These are phyloP conservation scores for Lutjanus campechanus DNA, from an alignment of 2,797 vertebrate genomes.

Conservation along the genomic window DNA sequence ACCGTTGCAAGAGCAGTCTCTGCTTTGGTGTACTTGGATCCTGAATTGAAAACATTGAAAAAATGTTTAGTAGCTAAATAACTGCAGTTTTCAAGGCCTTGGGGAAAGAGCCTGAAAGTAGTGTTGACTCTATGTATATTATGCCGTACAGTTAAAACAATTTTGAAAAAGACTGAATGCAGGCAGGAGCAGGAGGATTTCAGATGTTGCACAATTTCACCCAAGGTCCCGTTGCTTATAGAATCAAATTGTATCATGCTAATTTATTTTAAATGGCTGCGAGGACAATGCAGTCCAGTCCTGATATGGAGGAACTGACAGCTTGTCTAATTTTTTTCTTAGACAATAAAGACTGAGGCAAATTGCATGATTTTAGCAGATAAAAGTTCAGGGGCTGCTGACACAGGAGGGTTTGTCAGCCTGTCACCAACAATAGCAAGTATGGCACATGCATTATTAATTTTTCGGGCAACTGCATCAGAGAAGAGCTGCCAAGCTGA, in stretches of 20 bases:
- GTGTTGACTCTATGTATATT: too few species aligned
- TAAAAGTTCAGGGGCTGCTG: not conserved
- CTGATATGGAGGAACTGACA: not conserved
- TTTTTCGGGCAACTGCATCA: not conserved
- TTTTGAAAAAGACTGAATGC: not conserved
- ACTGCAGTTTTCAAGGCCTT: too few species aligned
- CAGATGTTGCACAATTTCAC: not conserved
- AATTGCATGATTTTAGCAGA: not conserved
- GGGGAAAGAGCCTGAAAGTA: too few species aligned
- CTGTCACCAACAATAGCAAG: not conserved
- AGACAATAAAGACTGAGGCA: not conserved
- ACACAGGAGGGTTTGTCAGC: not conserved
- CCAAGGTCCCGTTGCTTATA: not conserved
- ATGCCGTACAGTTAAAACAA: too few species aligned
- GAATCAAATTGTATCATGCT: too few species aligned
- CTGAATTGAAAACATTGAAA: too few species aligned
- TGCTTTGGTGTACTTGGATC: too few species aligned
- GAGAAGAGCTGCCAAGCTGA: not conserved
- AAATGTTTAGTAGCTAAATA: too few species aligned
- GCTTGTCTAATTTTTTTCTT: not conserved
- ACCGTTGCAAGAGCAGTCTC: too few species aligned
- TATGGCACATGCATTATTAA: not conserved
- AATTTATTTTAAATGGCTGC: not conserved
- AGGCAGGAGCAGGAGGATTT: not conserved
- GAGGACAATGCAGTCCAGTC: not conserved